Base-by-base conservation (phyloP, 2,888 invertebrate genomes). In the Agrotis segetum region DNA sequence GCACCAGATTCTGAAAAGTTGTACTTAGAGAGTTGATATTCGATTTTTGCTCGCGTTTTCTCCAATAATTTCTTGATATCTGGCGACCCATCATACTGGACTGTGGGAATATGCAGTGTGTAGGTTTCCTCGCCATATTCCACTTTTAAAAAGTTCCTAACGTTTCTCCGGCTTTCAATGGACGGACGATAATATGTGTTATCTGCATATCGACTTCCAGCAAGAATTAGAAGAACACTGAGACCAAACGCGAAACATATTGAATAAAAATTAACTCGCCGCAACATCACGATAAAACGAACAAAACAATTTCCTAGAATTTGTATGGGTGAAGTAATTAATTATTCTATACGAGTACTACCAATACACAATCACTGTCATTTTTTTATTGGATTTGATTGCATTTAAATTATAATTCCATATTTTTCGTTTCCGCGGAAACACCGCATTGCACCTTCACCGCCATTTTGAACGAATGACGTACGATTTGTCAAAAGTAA, bases 111-210 rank as follows among this genome's bases (percentile, higher is more conserved):
- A 92, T 85, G 87, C 77, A 92, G 92, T 67, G 88, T 71, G 47
- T 90, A 85, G 72, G 82, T 88, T 44, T 93, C 93, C 17, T 95
- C 94, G 61, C 90, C 91, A 85, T 94, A 92, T 83, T 97, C 97
- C 77, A 97, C 96, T 90, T 98, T 97, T 65, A 97, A 94, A 86
- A 98, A 95, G 83, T 93, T 94, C 74, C 93, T 93, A 71, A 94
- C 89, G 82, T 93, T 95, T 81, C 95, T 93, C 79, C 94, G 91
- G 83, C 88, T 93, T 85, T 96, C 96, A 69, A 91, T 87, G 88
- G 92, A 91, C 87, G 95, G 94, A 91, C 94, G 95, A 90, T 95
- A 95, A 88, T 92, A 93, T 83, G 92, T 91, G 93, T 96, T 95
- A 93, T 96, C 96, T 93, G 96, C 94, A 93, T 96, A 96, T 91